Base-by-base conservation (phyloP, 2,888 invertebrate genomes). In the Microctonus aethiopoides region DNA sequence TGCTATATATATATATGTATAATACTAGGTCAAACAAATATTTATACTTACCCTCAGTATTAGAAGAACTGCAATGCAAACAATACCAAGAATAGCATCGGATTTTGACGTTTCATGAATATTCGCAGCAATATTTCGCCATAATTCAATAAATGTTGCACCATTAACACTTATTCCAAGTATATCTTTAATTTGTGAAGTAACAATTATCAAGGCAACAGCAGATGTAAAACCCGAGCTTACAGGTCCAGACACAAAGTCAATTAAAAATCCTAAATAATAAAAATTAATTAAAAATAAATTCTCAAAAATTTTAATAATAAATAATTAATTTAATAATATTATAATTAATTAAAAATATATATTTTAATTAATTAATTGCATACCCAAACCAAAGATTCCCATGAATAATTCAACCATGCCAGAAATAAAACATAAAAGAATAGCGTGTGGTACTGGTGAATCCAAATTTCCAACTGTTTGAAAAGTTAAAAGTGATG, bases 181-280 rank as follows among this genome's bases (percentile, higher is more conserved):
- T 63, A 95, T 88, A 82, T 94, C 94, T 87, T 95, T 95, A 24
- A 95, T 89, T 87, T 96, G 96, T n/a, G 95, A 95, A 0, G 94
- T 93, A 51, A 95, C 91, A 78, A 96, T 96, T 81, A 96, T 94
- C 62, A 96, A 89, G 34, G 96, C 95, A 11, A 95, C 96, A 1
- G 96, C 96, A 0, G 95, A 95, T 1, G 96, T 96, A 86, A 96
- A 96, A 13, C 95, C 95, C 0, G 94, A 94, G 1, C 94, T 93
- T 0, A 96, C 96, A 0, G 96, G 95, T 0, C 95, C 95, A 1
- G 95, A 95, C 36, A 96, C 95, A 84, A 96, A 96, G 87, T 96
- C 95, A 72, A 96, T 92, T 73, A 96, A 88, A 85, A 96, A 95
- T 66, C 96, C 92, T 92, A 79, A 22, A 83, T 84, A 70, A 71